Conservation (phyloP, 2,888 invertebrate species). For the Lottia gigantea region DNA sequence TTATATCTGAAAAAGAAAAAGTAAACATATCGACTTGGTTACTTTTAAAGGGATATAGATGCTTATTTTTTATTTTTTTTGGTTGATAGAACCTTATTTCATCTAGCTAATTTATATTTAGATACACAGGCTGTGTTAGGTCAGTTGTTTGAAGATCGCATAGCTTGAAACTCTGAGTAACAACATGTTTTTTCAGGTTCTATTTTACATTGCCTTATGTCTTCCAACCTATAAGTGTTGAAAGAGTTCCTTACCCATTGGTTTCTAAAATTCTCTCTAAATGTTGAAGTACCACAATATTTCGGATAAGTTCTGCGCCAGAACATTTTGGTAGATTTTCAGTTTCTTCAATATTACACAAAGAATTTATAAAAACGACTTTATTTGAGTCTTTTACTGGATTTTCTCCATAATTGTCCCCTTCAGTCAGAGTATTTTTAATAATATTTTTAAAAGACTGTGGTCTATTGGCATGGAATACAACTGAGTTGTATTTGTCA, state of each 20-base stretch:
- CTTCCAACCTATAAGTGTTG: too few species aligned
- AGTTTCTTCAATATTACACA: conserved; percentile 5
- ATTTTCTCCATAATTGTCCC: conserved; percentile 19
- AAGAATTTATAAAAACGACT: conserved; percentile 16
- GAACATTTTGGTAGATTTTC: not conserved
- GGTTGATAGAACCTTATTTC: too few species aligned
- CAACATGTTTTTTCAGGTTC: too few species aligned
- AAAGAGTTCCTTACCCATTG: conserved; percentile 41
- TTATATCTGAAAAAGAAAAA: not conserved
- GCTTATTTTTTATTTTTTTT: too few species aligned
- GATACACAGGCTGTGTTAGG: too few species aligned
- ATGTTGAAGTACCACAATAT: conserved; percentile 34
- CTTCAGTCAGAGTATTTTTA: conserved; percentile 11
- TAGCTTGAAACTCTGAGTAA: too few species aligned
- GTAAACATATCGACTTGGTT: too few species aligned
- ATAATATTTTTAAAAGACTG: conserved; percentile 24
- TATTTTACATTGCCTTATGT: too few species aligned
- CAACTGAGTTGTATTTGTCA: conserved; percentile 21
- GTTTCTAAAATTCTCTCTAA: conserved; percentile 28
- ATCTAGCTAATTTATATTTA: too few species aligned
- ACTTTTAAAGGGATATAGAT: too few species aligned
- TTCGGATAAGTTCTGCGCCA: conserved; percentile 17
- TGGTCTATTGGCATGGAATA: conserved; percentile 17
- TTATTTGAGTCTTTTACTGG: not conserved
- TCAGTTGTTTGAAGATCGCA: too few species aligned